Base-by-base conservation (phyloP, 64 coral and sea anemone genomes). In the Porites lutea region DNA sequence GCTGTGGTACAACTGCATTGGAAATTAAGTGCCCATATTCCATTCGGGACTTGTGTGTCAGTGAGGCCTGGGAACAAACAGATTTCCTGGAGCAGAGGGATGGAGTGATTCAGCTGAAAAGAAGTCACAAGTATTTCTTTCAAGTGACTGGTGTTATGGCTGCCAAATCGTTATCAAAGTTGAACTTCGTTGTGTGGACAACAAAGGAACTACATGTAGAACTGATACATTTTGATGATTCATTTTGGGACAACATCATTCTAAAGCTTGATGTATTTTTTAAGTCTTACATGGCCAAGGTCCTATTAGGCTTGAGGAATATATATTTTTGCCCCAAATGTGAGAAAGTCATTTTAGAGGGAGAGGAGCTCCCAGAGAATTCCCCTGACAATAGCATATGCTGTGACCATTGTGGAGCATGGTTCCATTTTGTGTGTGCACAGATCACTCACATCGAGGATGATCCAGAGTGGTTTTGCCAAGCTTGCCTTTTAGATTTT, bases 361-460 rank as follows among this genome's bases (percentile, higher is more conserved):
- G n/a, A n/a, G n/a, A n/a, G n/a, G n/a, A n/a, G n/a, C n/a, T n/a
- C n/a, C n/a, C n/a, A n/a, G n/a, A 65, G 76, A 13, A 63, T 48
- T 89, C 87, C 10, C 63, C 88, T 80, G 76, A 90, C 59, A 90
- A 71, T 76, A 90, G 88, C 57, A 48, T 80, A 55, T 90, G 64
- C 13, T 90, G 60, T 71, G 88, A 90, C 14, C 14, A 81, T 13
- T 90, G 75, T 82, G 75, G 45, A 6, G 53, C 20, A 70, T 90
- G 77, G 88, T 90, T 90, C 54, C 88, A 90, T 51, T 80, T 81
- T 48, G 15, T 22, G 0, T 90, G 88, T 81, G 88, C 37, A 21
- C 72, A 89, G 20, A 19, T 90, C 76, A 55, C 55, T 10, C 11
- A 57, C 75, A 80, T 81, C 79, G 74, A 89, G 11, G 73, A 78